phyloP scores from a whole-genome alignment of 2,113 vertebrate genomes.

The Microcebus jonahi region DNA sequence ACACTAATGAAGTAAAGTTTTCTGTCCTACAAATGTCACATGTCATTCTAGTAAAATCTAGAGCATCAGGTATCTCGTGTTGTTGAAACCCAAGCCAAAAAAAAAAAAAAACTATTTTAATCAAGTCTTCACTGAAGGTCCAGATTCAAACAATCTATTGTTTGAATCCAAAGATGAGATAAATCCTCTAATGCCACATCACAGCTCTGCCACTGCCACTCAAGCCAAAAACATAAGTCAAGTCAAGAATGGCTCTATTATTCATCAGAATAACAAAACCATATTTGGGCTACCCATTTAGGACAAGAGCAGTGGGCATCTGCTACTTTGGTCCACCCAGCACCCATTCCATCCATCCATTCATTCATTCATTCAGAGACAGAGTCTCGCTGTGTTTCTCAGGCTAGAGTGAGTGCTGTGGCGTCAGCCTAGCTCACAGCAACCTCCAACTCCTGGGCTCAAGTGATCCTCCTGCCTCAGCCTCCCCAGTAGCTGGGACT shows the following conservation, averaged over 20 bases:
- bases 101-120: background rate
- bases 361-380: no score
- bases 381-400: no score
- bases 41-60: background rate
- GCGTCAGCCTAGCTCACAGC: no score
- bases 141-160: background rate
- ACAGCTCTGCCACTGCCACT: background rate
- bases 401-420: no score
- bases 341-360: background rate
- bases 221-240: background rate
- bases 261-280: background rate
- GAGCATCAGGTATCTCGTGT: background rate
- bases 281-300: background rate
- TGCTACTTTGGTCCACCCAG: background rate
- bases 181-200: background rate
- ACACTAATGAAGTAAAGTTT: background rate
- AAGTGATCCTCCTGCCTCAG: no score
- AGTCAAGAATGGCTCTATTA: background rate
- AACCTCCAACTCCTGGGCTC: no score
- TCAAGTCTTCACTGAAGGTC: background rate
- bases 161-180: background rate
- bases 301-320: background rate
- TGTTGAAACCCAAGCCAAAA: background rate
- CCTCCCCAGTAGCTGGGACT: no score
- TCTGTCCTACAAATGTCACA: background rate